Base-by-base conservation (phyloP, 2,113 vertebrate species). In the Zeus faber region DNA sequence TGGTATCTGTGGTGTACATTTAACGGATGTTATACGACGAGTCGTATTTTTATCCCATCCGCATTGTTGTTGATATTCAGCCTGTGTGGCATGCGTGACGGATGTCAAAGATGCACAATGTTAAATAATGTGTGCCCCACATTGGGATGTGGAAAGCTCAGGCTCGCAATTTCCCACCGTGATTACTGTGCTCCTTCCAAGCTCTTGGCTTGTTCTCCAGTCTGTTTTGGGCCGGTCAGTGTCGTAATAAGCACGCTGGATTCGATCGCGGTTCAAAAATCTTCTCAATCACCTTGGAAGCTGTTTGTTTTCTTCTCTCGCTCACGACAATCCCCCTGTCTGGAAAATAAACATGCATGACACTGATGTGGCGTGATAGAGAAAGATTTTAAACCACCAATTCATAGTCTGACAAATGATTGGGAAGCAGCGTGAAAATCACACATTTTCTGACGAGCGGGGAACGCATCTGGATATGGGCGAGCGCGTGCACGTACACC, bases 231-330 rank as follows among this genome's bases (percentile, higher is more conserved):
- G 58, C 43, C 66, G 71, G 74, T 71, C 81, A 67, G 53, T 54
- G 62, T 79, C 71, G 78, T 79, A 82, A 84, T 85, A 82, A 73
- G 73, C 79, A 69, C 79, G 67, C 74, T 65, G 68, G 77, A 84
- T 83, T 81, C 75, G 70, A 67, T 58, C 64, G 66, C 58, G 3
- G 20, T 40, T 13, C 5, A 70, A 70, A 80, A 82, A 83, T 70
- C 48, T 61, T 60, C 70, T 54, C 50, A 4, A 70, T 87, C 77
- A 79, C 79, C 67, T 83, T 79, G 79, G 80, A 82, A 81, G 78
- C 72, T 80, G 81, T 86, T 88, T 84, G 65, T 79, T 82, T 84
- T 74, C 45, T 61, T 22, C 55, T 65, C 62, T 62, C 54, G 60
- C 40, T 45, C 63, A 63, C 61, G 49, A 69, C 79, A 62, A 35